A percentile compares a stretch with the other conserved stretches of the same genome.
Evolutionary conservation across 2,888 invertebrate genomes (phyloP).

Genomic region (Amphimallon solstitiale): DNA sequence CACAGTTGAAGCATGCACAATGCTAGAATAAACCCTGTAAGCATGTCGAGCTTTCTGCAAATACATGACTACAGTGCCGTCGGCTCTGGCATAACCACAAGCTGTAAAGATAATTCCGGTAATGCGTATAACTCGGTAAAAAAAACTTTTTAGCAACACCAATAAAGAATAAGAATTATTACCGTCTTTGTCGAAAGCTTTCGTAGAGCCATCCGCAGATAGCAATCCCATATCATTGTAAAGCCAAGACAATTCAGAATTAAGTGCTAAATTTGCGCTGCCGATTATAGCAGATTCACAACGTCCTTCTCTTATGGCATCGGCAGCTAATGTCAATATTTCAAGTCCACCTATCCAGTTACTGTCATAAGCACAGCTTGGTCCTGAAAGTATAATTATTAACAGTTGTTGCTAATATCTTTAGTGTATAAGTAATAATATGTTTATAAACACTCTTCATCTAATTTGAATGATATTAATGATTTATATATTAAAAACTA

Average conservation of each 20-base stretch:
- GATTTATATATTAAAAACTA: not conserved
- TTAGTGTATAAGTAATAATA: no score
- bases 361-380: constrained; percentile 71
- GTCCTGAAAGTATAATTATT: constrained; percentile 59
- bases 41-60: constrained; percentile 75
- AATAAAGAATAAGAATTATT: constrained; percentile 39
- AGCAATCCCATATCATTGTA: constrained; percentile 72
- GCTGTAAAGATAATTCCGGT: constrained; percentile 65
- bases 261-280: constrained; percentile 80
- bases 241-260: constrained; percentile 70
- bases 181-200: constrained; percentile 74
- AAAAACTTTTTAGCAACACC: not conserved
- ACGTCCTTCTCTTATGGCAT: constrained; percentile 82
- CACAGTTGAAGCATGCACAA: constrained; percentile 68
- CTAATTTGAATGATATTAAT: no score
- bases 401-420: no score
- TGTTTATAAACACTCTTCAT: no score
- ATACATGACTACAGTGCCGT: constrained; percentile 78
- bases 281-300: constrained; percentile 93
- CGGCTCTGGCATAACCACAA: constrained; percentile 85
- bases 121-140: no score
- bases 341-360: constrained; percentile 75
- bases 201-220: constrained; percentile 70
- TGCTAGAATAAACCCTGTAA: constrained; percentile 66
- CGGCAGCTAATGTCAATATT: constrained; percentile 75